Evolutionary conservation across 2,113 vertebrate genomes (phyloP), one percentile per base, ranked within the genome.

Genomic region (Brienomyrus brachyistius): DNA sequence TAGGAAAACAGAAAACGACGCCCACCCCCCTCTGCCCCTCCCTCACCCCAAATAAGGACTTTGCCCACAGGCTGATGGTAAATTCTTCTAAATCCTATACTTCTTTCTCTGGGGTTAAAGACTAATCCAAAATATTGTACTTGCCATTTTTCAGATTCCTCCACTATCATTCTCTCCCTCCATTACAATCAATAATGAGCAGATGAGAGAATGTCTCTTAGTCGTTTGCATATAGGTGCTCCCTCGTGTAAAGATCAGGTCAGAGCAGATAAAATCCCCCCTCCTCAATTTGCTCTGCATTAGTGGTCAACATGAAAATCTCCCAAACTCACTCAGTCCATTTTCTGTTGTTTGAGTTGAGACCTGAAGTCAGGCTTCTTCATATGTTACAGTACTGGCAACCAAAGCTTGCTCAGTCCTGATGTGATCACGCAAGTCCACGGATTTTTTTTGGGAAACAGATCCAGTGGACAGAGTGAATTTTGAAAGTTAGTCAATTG

Each of bases 1-100:
- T 89, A 88, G 88, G 74, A 91, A 94, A 92, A 87, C 84, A 88
- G 93, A 91, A 92, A 91, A 92, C 88, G 93, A 95, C 93, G 91
- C 94, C 93, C 84, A 87, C 70, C n/a, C 89, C 7, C 19, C 51
- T n/a, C 50, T 45, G 10, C 47, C 66, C 91, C 80, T 90, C 91
- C 90, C 88, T 87, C 90, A 88, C 86, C 89, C 92, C 89, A 94
- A 92, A 93, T 91, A 94, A 88, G 93, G 93, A 88, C 62, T 31
- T 85, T 59, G 82, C 88, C 52, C 15, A 87, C 87, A 92, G 51
- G 51, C 54, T 83, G 77, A 17, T 89, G 80, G 51, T 74, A 86
- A 89, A 92, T 86, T 82, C 89, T 89, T 89, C 11, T 11, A 66
- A 21, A 74, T 50, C 56, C 74, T 50, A 45, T 62, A 43, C 5